These are phyloP conservation scores for Coboldia fuscipes DNA, from an alignment of 1,140 invertebrate genomes.

Conservation along the genomic window DNA sequence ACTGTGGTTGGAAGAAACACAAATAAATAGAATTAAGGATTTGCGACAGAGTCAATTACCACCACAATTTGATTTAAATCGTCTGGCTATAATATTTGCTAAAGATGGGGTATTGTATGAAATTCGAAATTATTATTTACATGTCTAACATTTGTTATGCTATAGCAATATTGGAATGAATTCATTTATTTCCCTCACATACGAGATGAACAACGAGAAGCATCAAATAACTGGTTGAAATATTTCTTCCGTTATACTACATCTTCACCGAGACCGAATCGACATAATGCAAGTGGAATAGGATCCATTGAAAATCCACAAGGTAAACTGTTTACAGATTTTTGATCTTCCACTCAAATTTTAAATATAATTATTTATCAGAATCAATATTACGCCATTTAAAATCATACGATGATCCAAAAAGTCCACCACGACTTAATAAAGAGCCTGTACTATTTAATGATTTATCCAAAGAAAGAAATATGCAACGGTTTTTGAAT, in stretches of 20 bases:
- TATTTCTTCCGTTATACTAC: conserved; percentile 1
- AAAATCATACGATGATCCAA: conserved; percentile 34
- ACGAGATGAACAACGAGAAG: conserved; percentile 25
- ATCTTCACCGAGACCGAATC: too few species aligned
- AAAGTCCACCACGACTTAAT: conserved; percentile 20
- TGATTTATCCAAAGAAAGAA: neutral
- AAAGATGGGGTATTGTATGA: conserved; percentile 13
- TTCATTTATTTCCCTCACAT: conserved; percentile 35
- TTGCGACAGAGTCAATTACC: conserved; percentile 28
- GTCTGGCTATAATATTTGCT: conserved; percentile 22
- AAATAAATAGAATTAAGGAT: conserved; percentile 23
- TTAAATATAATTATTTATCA: conserved; percentile 15
- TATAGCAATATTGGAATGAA: conserved; percentile 38
- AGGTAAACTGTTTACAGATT: too few species aligned
- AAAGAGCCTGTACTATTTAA: neutral
- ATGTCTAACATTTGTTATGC: conserved; percentile 5
- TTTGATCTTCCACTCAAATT: too few species aligned
- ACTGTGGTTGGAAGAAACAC: conserved; percentile 59
- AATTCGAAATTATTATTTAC: conserved; percentile 5
- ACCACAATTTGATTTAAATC: conserved; percentile 40
- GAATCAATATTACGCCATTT: conserved; percentile 33
- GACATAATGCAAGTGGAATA: too few species aligned
- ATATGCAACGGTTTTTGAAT: neutral
- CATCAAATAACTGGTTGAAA: conserved; percentile 23
- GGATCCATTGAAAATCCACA: too few species aligned